Evolutionary conservation across 2,797 vertebrate genomes (phyloP), one percentile per base, ranked within the genome.

Genomic region (Enteromius afrohamiltoni): DNA sequence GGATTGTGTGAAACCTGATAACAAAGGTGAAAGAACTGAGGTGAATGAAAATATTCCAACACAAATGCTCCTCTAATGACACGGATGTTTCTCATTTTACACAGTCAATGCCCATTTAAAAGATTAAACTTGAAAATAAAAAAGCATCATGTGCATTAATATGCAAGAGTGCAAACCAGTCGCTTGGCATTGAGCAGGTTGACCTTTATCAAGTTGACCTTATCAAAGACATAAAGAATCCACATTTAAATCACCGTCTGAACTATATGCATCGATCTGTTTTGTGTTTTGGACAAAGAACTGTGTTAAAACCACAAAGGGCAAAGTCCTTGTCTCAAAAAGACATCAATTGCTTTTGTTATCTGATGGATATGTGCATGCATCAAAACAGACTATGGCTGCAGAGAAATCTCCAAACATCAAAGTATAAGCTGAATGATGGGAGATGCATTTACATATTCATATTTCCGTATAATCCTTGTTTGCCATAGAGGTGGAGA

Each of bases 231-330:
- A 85, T 85, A 53, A 40, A 75, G 75, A 85, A 88, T 89, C 69
- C 65, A 74, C 73, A 83, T 85, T 84, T 81, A 81, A 84, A 89
- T 83, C 64, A 11, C 49, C 53, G 49, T 79, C 73, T 87, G 74
- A 83, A 86, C 79, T 77, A 85, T 81, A 86, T 47, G 42, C 45
- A 86, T 88, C 73, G 85, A 88, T 85, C 83, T 85, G 82, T 83
- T 86, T 88, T 80, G 85, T 82, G 67, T 71, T 85, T 84, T 65
- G 53, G 58, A 64, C 79, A 85, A 82, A 77, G 76, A 83, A 65
- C 67, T 80, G 69, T 45, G 62, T 77, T 83, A 78, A 51, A 67
- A 51, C 62, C 65, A 81, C 83, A 86, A 83, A 75, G 82, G 65
- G 9, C 80, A 34, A 19, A 55, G 60, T 49, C 40, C 65, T 80